Percentiles rank a stretch among this genome's conserved stretches.
Conservation (phyloP, 2,113 vertebrate genomes). For the Todiramphus saurophagus region DNA sequence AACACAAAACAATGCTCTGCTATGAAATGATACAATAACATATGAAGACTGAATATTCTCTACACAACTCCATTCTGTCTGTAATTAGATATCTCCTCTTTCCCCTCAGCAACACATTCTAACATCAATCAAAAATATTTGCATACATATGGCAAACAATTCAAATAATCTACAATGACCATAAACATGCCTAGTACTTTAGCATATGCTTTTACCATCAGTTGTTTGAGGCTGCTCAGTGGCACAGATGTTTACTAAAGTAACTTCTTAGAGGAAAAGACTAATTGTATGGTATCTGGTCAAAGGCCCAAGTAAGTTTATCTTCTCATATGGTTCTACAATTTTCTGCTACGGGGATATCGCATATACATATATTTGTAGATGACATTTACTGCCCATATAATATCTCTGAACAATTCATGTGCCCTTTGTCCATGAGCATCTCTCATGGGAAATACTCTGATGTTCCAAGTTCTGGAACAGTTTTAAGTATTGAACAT, state of each 20-base stretch:
- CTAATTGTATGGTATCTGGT: neutral
- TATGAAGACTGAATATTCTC: neutral
- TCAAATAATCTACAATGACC: neutral
- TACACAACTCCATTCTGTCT: neutral
- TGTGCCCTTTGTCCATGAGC: accelerated
- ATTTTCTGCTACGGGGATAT: neutral
- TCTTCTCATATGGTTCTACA: neutral
- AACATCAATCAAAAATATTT: neutral
- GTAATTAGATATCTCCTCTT: neutral
- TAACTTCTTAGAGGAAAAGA: neutral
- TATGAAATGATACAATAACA: neutral
- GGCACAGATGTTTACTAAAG: neutral
- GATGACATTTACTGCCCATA: neutral
- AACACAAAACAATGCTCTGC: neutral
- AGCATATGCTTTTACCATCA: neutral
- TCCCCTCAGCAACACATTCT: neutral
- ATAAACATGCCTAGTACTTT: neutral
- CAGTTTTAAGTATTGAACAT: neutral
- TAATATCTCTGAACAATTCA: neutral
- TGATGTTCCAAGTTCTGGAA: neutral
- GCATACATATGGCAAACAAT: neutral
- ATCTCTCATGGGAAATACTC: neutral
- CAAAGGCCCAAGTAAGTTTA: neutral
- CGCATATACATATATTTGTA: neutral
- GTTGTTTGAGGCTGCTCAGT: neutral